Base-by-base conservation (phyloP, 2,797 vertebrate species). In the Sebastes melanostomus region DNA sequence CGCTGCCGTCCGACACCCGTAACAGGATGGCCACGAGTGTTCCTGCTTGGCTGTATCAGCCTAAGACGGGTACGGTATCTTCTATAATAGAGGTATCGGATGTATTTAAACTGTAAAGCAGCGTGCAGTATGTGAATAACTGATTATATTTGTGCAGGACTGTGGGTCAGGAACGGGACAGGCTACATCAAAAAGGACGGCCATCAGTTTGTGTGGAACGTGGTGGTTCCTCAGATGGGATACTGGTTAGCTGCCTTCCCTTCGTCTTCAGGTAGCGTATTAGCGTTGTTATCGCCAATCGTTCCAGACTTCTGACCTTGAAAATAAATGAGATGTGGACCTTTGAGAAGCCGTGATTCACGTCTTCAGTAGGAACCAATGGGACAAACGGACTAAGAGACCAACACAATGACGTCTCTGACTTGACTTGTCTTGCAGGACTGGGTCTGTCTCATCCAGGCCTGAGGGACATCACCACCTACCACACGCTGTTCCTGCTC, bases 401-500 rank as follows among this genome's bases (percentile, higher is more conserved):
- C 14, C 6, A 55, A 62, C 62, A 6, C 24, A 27, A 2, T 46
- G 38, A 63, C 12, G 3, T 78, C 30, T 36, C n/a, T 72, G 22
- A 46, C 36, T 3, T 75, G 12, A 12, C 24, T 29, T 84, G n/a
- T 83, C 65, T 91, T 88, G 36, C 85, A 95, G 93, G 95, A 36
- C 69, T 94, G 75, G 91, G 94, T 77, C 79, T 95, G 67, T 93
- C 92, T 73, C 96, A 97, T 14, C 95, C 96, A 0, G 97, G 97
- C 24, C 88, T 98, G 92, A 96, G 96, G 79, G 98, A 99, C 92
- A 97, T 99, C 83, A 97, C 96, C 81, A 96, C 97, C 60, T 99
- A 99, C 94, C 98, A 99, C 93, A 99, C 98, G 77, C 96, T 99
- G 91, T 99, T 99, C 94, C 96, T 99, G 92, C 96, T 99, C 60